Evolutionary conservation across 2,113 vertebrate genomes (phyloP).

Genomic region (Notothenia rossii): DNA sequence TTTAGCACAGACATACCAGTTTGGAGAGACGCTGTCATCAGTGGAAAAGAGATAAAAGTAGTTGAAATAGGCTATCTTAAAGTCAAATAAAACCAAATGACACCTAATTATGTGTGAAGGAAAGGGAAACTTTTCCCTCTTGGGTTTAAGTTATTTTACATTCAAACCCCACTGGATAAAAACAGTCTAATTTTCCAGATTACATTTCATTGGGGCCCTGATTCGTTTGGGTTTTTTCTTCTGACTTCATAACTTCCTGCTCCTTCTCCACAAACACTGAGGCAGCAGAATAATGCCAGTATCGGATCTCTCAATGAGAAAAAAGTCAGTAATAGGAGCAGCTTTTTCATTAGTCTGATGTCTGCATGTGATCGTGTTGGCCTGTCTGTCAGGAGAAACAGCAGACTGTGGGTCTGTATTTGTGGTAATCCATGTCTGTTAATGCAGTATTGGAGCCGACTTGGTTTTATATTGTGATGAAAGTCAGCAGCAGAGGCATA

Average conservation of each 20-base stretch:
- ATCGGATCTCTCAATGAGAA: conserved; percentile 42
- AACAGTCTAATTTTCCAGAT: conserved; percentile 56
- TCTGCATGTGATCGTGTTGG: conserved; percentile 43
- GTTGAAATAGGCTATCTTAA: conserved; percentile 9
- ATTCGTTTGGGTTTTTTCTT: conserved; percentile 12
- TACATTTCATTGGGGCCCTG: conserved; percentile 20
- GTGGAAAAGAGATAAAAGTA: conserved; percentile 47
- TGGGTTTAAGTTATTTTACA: background rate
- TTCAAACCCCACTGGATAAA: background rate
- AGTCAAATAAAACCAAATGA: conserved; percentile 39
- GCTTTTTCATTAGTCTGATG: conserved; percentile 60
- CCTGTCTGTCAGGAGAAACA: conserved; percentile 22
- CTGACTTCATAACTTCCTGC: conserved; percentile 17
- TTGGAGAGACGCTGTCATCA: conserved; percentile 42
- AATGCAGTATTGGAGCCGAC: conserved; percentile 21
- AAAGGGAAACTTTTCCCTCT: conserved; percentile 20
- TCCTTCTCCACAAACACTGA: conserved; percentile 20
- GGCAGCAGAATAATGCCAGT: conserved; percentile 4
- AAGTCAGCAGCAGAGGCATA: conserved; percentile 24
- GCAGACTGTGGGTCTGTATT: conserved; percentile 63
- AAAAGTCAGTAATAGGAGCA: conserved; percentile 31
- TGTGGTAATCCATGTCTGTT: conserved; percentile 58
- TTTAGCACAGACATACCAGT: conserved; percentile 11
- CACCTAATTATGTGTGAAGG: conserved; percentile 41
- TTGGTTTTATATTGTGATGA: conserved; percentile 49